Percentiles rank a stretch among this genome's conserved stretches.
phyloP scores from a whole-genome alignment of 1,140 invertebrate genomes.

The Olivierus martensii region DNA sequence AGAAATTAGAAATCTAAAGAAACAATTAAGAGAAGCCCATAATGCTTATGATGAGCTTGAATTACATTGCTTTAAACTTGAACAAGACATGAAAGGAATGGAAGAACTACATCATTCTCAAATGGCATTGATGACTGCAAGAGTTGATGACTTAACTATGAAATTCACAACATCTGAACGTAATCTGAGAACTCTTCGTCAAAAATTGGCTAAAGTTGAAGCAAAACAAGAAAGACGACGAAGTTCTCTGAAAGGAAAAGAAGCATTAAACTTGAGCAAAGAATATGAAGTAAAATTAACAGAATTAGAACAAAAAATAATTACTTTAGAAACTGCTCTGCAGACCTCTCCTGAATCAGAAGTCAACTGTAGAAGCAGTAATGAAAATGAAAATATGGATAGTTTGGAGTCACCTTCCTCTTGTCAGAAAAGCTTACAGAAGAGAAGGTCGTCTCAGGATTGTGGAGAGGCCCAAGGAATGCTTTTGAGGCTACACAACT shows the following conservation, averaged over 20 bases:
- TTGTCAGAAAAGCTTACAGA: too few relatives aligned
- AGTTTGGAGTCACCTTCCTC: too few relatives aligned
- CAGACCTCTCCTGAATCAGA: not conserved
- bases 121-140: conserved; percentile 59
- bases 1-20: conserved; percentile 66
- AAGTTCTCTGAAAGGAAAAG: conserved; percentile 55
- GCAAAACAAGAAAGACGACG: conserved; percentile 52
- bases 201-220: conserved; percentile 61
- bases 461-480: conserved; percentile 1
- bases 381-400: too few relatives aligned
- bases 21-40: conserved; percentile 62
- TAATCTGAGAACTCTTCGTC: conserved; percentile 58
- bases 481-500: conserved; percentile 8
- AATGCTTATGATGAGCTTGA: conserved; percentile 63
- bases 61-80: conserved; percentile 52
- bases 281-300: conserved; percentile 66
- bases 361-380: too few relatives aligned
- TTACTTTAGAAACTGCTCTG: conserved; percentile 39
- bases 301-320: conserved; percentile 61
- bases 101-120: conserved; percentile 56
- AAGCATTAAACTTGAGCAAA: conserved; percentile 60
- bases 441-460: not conserved
- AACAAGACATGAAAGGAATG: conserved; percentile 50
- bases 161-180: conserved; percentile 69
- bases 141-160: conserved; percentile 65